Base-by-base conservation (phyloP, 2,888 invertebrate genomes). In the Scaptomyza polygonia region DNA sequence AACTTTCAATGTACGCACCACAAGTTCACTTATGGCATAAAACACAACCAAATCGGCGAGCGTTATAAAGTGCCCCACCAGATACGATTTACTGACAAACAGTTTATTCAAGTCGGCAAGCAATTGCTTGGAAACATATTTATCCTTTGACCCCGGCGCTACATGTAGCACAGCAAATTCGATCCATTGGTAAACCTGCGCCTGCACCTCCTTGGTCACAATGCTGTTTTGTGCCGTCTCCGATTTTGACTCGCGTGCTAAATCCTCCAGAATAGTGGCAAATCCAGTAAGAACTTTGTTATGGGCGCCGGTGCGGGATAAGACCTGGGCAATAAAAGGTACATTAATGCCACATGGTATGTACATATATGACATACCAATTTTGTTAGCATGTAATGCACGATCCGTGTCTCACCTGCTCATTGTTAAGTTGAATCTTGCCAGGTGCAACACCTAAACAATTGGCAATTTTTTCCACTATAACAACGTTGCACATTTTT, bases 21-120 rank as follows among this genome's bases (percentile, higher is more conserved):
- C 92, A 76, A 94, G 89, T 79, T 94, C 93, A 86, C 94, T 93
- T 51, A 96, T 91, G 7, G 93, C 92, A 91, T 95, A 95, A 89
- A 94, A 96, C 9, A 95, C 91, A 27, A 94, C 94, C 64, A 95
- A 91, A 91, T 96, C 96, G 8, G 96, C 94, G 40, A 96, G 91
- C 1, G 95, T 95, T 63, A 93, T 89, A 40, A 89, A 91, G 64
- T 93, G 92, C 0, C 93, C 93, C 21, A 93, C 93, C 55, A 95
- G 91, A 86, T 93, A 95, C 0, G 94, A 93, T 74, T 92, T 93
- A 27, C 90, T 90, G 61, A 91, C 88, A 27, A 95, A 91, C 5
- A 92, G 90, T 12, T 82, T 89, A 86, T 95, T 94, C 27, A 95
- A 88, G 83, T 94, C 94, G 92, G 77, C 66, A 5, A 91, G 42